phyloP scores from a whole-genome alignment of 2,113 vertebrate genomes.

The Hemichromis elongatus region DNA sequence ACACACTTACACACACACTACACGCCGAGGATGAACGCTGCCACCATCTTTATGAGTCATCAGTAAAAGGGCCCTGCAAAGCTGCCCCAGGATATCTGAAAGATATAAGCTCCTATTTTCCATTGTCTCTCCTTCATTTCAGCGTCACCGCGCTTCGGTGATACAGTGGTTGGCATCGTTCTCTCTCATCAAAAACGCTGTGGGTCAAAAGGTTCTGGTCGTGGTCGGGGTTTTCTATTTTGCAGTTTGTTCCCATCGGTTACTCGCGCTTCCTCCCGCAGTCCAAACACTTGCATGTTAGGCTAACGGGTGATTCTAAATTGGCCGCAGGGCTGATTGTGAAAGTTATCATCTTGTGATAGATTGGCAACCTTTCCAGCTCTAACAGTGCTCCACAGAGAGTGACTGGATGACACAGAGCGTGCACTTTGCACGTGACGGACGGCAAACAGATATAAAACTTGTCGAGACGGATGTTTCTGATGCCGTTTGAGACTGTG shows the following conservation, averaged over 20 bases:
- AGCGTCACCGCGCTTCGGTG: background rate
- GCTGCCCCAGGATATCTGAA: background rate
- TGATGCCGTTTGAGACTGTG: background rate
- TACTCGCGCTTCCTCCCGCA: background rate
- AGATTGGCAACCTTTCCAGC: background rate
- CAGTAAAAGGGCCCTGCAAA: slow-evolving; percentile 9
- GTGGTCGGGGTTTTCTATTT: background rate
- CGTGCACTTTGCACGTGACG: background rate
- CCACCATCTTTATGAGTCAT: slow-evolving; percentile 40
- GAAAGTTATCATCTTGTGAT: background rate
- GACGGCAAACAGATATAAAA: background rate
- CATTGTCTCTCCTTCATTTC: background rate
- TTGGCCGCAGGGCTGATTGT: background rate
- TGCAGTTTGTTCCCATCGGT: background rate
- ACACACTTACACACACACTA: background rate
- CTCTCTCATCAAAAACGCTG: background rate
- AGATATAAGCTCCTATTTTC: background rate
- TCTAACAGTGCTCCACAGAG: background rate
- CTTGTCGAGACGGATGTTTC: background rate
- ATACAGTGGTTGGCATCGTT: background rate
- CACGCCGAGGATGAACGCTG: background rate
- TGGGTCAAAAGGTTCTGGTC: background rate
- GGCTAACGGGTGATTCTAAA: background rate
- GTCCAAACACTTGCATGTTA: background rate
- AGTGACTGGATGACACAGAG: background rate